Base-by-base conservation (phyloP, 2,797 vertebrate species). In the Anguilla obscura region DNA sequence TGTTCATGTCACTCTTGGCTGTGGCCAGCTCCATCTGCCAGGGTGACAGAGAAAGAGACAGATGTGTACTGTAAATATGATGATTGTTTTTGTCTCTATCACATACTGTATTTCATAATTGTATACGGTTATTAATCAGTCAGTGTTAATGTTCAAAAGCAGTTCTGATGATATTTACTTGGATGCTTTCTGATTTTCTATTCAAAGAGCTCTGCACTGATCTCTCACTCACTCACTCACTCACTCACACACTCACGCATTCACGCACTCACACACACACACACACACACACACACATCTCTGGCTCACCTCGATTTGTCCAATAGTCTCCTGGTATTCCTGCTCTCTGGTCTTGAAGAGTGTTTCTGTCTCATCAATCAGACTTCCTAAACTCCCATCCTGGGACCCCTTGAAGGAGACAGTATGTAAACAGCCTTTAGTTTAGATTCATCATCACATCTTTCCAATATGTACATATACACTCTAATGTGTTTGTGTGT, bases 251-350 rank as follows among this genome's bases (percentile, higher is more conserved):
- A 85, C 66, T 83, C 36, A 56, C 10, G 9, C 45, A 50, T 1
- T 12, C 7, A 50, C 8, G 0, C 36, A 36, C 36, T 36, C 36
- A 18, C 76, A 80, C 36, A 48, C 36, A 80, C 76, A 48, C 76
- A 45, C 76, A 48, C 40, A 48, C 79, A 82, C 79, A 50, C 79
- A 50, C 79, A 82, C 79, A 7, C 3, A 18, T 50, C 30, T 27
- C 52, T 83, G 1, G 36, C 94, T 94, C 92, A 99, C 98, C 98
- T 99, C 99, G 0, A 99, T 99, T 95, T 99, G 96, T 54, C 97
- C 98, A 58, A 99, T 99, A 18, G 98, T 99, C 85, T 99, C 96
- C 93, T 99, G 99, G 93, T 99, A 99, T 89, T 99, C 98, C 91
- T 99, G 96, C 94, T 99, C 99, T 93, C 99, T 96, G 3, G 95